A percentile compares a stretch with the other conserved stretches of the same genome.
Evolutionary conservation across 2,113 vertebrate genomes (phyloP).

Genomic region (Petroica traversi): DNA sequence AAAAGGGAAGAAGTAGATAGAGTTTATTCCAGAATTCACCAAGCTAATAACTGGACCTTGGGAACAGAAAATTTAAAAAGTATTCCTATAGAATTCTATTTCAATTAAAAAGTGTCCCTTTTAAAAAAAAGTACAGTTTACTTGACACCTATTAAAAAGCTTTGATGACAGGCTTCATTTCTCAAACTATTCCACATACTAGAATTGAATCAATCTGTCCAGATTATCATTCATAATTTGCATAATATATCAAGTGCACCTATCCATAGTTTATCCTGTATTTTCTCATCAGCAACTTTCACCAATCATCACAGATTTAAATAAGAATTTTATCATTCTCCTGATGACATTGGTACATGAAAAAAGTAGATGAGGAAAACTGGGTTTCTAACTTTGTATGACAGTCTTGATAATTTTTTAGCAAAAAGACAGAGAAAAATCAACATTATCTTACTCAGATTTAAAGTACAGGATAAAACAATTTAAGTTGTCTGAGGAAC

Average conservation of each 20-base stretch:
- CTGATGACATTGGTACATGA: not conserved
- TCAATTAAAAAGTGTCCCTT: constrained; percentile 31
- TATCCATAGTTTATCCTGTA: constrained; percentile 43
- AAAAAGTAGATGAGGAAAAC: not conserved
- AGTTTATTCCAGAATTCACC: not conserved
- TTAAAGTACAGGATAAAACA: not conserved
- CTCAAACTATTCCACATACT: constrained; percentile 30
- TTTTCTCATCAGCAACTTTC: constrained; percentile 41
- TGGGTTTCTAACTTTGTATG: not conserved
- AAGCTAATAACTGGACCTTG: not conserved
- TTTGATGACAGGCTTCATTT: constrained; percentile 45
- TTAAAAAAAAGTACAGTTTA: constrained; percentile 29
- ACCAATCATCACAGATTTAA: constrained; percentile 16
- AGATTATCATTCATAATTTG: constrained; percentile 69
- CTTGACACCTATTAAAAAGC: constrained; percentile 56
- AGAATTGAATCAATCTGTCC: constrained; percentile 60
- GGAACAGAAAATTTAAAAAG: not conserved
- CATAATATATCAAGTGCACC: constrained; percentile 26
- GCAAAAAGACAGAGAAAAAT: not conserved
- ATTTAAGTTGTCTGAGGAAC: not conserved
- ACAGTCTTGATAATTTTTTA: not conserved
- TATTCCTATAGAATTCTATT: not conserved
- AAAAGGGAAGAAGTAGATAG: not conserved
- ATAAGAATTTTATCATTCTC: not conserved
- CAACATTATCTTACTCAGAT: not conserved